Conservation (phyloP, 2,113 vertebrate genomes). For the Cebidichthys violaceus region DNA sequence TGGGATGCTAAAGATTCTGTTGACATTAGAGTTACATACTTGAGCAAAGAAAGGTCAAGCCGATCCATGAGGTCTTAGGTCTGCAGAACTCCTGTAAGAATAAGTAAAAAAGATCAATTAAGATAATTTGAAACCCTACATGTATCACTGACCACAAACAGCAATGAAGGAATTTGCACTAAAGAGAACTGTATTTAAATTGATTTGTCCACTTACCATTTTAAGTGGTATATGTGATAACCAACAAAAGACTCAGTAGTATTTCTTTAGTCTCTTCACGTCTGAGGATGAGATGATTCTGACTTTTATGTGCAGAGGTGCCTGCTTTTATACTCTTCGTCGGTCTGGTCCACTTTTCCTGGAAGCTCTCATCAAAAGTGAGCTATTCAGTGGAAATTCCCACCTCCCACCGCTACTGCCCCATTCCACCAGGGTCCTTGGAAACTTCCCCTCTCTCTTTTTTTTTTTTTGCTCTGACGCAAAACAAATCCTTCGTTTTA, state of each 20-base stretch:
- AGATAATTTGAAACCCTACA: background rate
- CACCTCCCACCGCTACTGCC: background rate
- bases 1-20: background rate
- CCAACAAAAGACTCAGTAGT: background rate
- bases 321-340: constrained; percentile 40
- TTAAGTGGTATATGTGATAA: background rate
- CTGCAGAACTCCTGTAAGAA: constrained; percentile 46
- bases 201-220: constrained; percentile 70
- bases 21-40: constrained; percentile 49
- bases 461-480: background rate
- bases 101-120: background rate
- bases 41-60: constrained; percentile 55
- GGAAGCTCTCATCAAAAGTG: constrained; percentile 43
- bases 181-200: background rate
- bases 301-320: background rate
- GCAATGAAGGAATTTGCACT: background rate
- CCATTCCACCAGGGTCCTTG: background rate
- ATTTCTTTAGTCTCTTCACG: constrained; percentile 13
- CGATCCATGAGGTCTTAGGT: constrained; percentile 40
- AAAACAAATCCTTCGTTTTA: constrained; percentile 6
- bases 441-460: constrained; percentile 13
- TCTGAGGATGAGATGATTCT: constrained; percentile 15
- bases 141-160: background rate
- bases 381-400: constrained; percentile 64
- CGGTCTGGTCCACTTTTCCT: constrained; percentile 42